A percentile compares a stretch with the other conserved stretches of the same genome.
phyloP scores from a whole-genome alignment of 1,140 invertebrate species.

The Bombyx mori region ASM3026992v2 NC_085122.1:12835001-12835500 shows the following conservation, averaged over 20 bases:
- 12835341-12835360: conserved; percentile 37
- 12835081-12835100: conserved; percentile 29
- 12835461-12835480: no score
- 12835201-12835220: conserved; percentile 13
- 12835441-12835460: no score
- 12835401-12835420: conserved; percentile 47
- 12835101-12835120: conserved; percentile 39
- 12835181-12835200: not conserved
- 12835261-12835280: conserved; percentile 4
- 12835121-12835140: conserved; percentile 49
- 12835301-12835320: not conserved
- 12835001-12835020: conserved; percentile 27
- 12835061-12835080: conserved; percentile 24
- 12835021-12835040: conserved; percentile 54
- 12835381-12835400: conserved; percentile 33
- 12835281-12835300: not conserved
- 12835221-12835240: not conserved
- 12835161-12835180: conserved; percentile 37
- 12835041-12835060: conserved; percentile 24
- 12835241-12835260: conserved; percentile 2
- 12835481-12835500: no score
- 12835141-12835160: conserved; percentile 45
- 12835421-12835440: no score
- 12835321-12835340: conserved; percentile 50
- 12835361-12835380: conserved; percentile 30